phyloP scores from a whole-genome alignment of 2,113 vertebrate genomes.

The Pteronura brasiliensis region DNA sequence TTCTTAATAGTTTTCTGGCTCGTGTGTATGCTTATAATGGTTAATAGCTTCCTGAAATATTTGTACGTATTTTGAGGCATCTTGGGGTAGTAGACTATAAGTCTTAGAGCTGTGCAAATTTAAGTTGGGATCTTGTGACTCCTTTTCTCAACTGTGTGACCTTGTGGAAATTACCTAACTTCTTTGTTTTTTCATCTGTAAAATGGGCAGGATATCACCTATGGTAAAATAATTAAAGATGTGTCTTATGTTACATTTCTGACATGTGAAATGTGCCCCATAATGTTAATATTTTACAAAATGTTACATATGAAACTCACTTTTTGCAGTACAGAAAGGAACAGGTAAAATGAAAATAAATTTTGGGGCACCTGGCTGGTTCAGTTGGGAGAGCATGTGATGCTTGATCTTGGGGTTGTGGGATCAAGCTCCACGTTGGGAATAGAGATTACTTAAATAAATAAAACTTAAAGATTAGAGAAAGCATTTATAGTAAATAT shows the following conservation, averaged over 20 bases:
- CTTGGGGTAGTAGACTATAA: conserved; percentile 29
- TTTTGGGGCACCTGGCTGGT: background rate
- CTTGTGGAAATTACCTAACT: conserved; percentile 10
- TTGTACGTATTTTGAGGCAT: conserved; percentile 31
- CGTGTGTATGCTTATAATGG: background rate
- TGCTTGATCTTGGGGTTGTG: background rate
- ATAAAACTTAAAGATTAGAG: background rate
- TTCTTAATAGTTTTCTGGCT: conserved; percentile 44
- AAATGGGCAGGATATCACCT: conserved; percentile 19
- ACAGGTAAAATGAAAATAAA: conserved; percentile 18
- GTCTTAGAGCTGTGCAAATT: background rate
- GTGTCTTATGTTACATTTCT: conserved; percentile 8
- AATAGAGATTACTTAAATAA: background rate
- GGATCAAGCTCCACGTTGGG: background rate
- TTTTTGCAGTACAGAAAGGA: background rate
- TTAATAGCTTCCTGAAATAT: conserved; percentile 22
- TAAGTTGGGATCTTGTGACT: conserved; percentile 26
- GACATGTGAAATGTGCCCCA: background rate
- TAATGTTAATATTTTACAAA: conserved; percentile 30
- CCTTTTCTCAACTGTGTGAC: background rate
- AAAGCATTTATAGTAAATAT: background rate
- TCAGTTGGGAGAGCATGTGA: background rate
- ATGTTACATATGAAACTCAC: background rate
- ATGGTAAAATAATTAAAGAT: conserved; percentile 30
- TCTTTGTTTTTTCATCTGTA: conserved; percentile 44